phyloP scores from a whole-genome alignment of 2,888 invertebrate species.

The Tachina fera region DNA sequence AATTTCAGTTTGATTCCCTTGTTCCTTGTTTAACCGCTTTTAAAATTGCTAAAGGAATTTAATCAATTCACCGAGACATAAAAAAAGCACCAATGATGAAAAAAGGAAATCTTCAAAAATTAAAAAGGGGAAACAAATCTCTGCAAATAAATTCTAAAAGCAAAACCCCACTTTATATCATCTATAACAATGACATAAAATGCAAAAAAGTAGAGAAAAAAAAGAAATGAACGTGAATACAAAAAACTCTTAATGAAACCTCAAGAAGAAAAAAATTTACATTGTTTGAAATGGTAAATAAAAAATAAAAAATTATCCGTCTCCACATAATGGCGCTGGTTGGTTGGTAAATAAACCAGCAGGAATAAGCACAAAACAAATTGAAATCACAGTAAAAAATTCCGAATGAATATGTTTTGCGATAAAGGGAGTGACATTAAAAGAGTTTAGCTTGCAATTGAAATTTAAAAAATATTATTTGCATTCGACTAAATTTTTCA shows the following conservation, averaged over 20 bases:
- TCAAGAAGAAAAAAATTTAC: neutral
- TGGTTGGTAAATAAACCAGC: conserved; percentile 1
- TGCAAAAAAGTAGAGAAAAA: neutral
- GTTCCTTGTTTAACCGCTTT: neutral
- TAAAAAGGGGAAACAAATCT: conserved; percentile 36
- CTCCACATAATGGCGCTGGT: conserved; percentile 35
- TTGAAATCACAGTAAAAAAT: conserved; percentile 32
- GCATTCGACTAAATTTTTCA: neutral
- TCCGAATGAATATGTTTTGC: conserved; percentile 18
- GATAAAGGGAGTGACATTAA: neutral
- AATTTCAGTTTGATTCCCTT: neutral
- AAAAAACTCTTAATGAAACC: conserved; percentile 40
- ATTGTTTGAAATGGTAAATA: conserved; percentile 34
- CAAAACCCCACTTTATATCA: conserved; percentile 15
- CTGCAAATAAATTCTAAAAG: conserved; percentile 30
- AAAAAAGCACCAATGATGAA: neutral
- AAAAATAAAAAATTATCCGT: conserved; percentile 8
- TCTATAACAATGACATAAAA: conserved; percentile 32
- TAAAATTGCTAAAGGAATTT: conserved; percentile 16
- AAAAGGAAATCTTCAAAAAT: conserved; percentile 30
- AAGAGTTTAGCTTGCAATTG: neutral
- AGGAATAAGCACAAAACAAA: conserved; percentile 20
- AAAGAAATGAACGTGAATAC: conserved; percentile 15
- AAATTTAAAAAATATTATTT: neutral
- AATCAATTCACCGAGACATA: conserved; percentile 40